A percentile compares a stretch with the other conserved stretches of the same genome.
Conservation (phyloP, 2,113 vertebrate genomes). For the Myiagra hebetior region DNA sequence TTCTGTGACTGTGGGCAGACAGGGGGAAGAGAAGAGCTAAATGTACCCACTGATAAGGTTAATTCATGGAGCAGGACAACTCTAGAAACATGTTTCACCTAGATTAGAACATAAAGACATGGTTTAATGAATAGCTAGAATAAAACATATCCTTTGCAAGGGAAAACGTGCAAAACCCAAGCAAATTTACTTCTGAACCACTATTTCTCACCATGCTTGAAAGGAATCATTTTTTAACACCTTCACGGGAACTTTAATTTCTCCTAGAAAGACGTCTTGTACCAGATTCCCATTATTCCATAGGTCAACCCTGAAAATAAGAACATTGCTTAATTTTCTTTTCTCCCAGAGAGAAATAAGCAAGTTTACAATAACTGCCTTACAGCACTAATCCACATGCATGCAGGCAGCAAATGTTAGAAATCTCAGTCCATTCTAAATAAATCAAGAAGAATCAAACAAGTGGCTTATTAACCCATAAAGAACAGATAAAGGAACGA, state of each 20-base stretch:
- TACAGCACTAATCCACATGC: slow-evolving; percentile 70
- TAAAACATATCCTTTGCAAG: background rate
- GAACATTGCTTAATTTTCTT: background rate
- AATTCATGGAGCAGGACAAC: background rate
- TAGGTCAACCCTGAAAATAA: slow-evolving; percentile 86
- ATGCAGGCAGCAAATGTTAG: slow-evolving; percentile 67
- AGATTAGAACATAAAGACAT: background rate
- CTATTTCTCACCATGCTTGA: slow-evolving; percentile 88
- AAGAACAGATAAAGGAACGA: slow-evolving; percentile 35
- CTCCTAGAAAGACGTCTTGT: slow-evolving; percentile 93
- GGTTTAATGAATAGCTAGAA: background rate
- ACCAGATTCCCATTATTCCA: slow-evolving; percentile 97
- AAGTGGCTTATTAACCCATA: slow-evolving; percentile 47
- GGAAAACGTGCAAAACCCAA: background rate
- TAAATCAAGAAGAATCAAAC: slow-evolving; percentile 33
- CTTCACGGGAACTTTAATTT: slow-evolving; percentile 92
- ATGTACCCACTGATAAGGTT: background rate
- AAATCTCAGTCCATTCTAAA: slow-evolving; percentile 48
- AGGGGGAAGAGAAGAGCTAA: background rate
- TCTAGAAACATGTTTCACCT: background rate
- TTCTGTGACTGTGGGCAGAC: background rate
- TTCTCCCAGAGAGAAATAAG: background rate
- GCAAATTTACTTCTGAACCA: background rate
- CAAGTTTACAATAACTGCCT: background rate
- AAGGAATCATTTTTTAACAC: slow-evolving; percentile 84